Evolutionary conservation across 2,797 vertebrate genomes (phyloP), one percentile per base, ranked within the genome.

Genomic region (Netta rufina): DNA sequence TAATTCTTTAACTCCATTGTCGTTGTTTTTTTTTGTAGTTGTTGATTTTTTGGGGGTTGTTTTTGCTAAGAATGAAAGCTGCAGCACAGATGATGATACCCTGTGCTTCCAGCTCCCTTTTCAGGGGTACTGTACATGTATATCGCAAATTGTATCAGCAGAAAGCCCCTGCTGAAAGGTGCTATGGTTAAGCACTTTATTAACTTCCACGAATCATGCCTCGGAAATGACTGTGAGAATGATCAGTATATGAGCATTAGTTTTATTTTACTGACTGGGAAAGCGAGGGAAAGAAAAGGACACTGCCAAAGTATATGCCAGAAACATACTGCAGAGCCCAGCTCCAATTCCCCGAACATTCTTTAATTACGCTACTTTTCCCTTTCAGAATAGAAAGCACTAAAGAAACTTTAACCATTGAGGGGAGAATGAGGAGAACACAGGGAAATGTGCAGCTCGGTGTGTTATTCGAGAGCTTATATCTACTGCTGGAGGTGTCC

Each of bases 1-100:
- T 96, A 97, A 96, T 97, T 96, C 93, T 93, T 95, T 94, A 91
- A 95, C 89, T 95, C 86, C 61, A 95, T 95, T 97, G 93, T 95
- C 94, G 93, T 62, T 21, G 45, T 3, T 21, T 49, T 7, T 54
- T 49, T 90, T 96, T 96, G 77, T 95, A 96, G 91, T 94, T 95
- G 92, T 66, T 51, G 49, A 51, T 51, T 51, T 51, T 61, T 49
- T 92, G 96, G 22, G 49, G 49, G 49, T 51, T 51, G 49, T 51
- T 96, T 85, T 72, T 47, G 57, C 85, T 89, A 77, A 43, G 78
- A 93, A 93, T 3, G 58, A 95, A 95, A 97, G 88, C 96, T 96
- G 94, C 78, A 80, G 75, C 69, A 36, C 95, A 95, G 90, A 96
- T 93, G 94, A 95, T n/a, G 70, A 90, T 86, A 81, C 64, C 64